These are phyloP conservation scores for Drosophila melanica DNA, from an alignment of 1,140 invertebrate genomes.

Conservation along the genomic window DNA sequence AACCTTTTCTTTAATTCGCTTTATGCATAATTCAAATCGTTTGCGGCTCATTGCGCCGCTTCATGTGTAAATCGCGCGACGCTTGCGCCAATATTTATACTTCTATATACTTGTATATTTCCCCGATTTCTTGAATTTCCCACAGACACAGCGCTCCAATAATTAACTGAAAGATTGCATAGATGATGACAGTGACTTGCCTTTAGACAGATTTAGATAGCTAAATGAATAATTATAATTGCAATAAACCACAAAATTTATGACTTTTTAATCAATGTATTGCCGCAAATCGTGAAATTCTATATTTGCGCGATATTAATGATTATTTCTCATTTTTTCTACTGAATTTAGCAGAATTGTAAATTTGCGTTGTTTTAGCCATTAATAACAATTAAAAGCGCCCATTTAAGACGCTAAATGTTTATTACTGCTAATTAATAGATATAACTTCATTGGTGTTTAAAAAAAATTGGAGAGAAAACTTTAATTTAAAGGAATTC, in stretches of 20 bases:
- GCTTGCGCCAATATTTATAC: constrained; percentile 28
- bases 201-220: constrained; percentile 1
- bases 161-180: constrained; percentile 33
- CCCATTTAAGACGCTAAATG: neutral
- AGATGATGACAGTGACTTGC: neutral
- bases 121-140: constrained; percentile 54
- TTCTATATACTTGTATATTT: constrained; percentile 26
- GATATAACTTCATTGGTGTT: too few species aligned
- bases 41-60: constrained; percentile 28
- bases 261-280: constrained; percentile 19
- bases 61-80: constrained; percentile 55
- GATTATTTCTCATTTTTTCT: neutral
- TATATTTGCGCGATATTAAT: constrained; percentile 5
- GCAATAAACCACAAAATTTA: constrained; percentile 32
- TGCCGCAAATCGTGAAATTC: constrained; percentile 25
- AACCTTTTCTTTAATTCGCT: constrained; percentile 28
- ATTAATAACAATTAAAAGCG: neutral
- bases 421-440: neutral
- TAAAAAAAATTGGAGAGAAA: too few species aligned
- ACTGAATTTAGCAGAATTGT: neutral
- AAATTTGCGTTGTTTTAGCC: neutral
- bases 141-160: constrained; percentile 44
- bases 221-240: constrained; percentile 20
- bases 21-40: constrained; percentile 41
- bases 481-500: too few species aligned